Base-by-base conservation (phyloP, 2,888 invertebrate species). In the Pedicia rivosa region DNA sequence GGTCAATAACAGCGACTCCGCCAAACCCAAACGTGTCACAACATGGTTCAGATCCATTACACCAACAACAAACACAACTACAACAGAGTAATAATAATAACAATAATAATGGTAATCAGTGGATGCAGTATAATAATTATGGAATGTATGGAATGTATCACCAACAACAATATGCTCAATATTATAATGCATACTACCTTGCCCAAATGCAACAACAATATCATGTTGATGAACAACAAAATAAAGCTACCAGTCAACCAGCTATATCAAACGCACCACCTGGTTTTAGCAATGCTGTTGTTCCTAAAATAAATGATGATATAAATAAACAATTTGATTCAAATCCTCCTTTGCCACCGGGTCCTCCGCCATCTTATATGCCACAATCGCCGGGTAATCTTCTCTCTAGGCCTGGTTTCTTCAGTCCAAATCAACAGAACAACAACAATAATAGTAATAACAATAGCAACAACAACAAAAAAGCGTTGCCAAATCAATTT, bases 311-410 rank as follows among this genome's bases (percentile, higher is more conserved):
- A 47, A 32, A 44, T 24, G 42, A 47, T 13, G 42, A 45, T 34
- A 44, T 40, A 33, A 42, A 46, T 37, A 48, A 50, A 36, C 41
- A 60, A 37, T 58, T 59, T 45, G 55, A 59, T 33, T 62, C 62
- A 43, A 55, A 64, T 42, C 67, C 71, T n/a, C 71, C 72, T 40
- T 55, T 71, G 42, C 73, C 74, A 12, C 64, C 70, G 24, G 68
- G 68, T 36, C 70, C 72, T 34, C 67, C 69, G 14, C 52, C 52
- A 30, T 35, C 28, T 34, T 26, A 20, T 13, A 17, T 20, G 20
- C 20, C 20, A 20, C 32, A 19, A 32, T 36, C 38, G 6, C 46
- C 48, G 6, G 47, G 48, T 24, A 51, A 47, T 34, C 48, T 54
- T 36, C 47, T 53, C 40, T 59, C 59, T 35, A 57, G 63, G 22